Conservation (phyloP, 1,140 invertebrate genomes). For the Potamilus streckersoni region DNA sequence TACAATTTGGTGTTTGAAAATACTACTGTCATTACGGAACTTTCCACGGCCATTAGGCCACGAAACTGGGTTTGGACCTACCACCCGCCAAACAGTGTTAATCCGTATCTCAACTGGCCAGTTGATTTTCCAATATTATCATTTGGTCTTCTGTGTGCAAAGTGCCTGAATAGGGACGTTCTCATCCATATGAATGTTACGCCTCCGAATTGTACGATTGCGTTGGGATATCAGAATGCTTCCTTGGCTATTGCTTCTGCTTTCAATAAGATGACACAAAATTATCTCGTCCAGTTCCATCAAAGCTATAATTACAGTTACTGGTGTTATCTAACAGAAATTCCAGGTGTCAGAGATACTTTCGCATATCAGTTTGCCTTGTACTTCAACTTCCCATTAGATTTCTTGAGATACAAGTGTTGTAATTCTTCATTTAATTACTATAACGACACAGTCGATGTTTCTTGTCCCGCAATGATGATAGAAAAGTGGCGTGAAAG, state of each 20-base stretch:
- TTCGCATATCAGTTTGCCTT: constrained; percentile 8
- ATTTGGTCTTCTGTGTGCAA: constrained; percentile 22
- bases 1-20: no score
- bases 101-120: constrained; percentile 23
- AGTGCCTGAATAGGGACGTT: not conserved
- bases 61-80: constrained; percentile 19
- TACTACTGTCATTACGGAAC: no score
- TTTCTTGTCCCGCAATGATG: not conserved
- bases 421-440: not conserved
- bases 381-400: constrained; percentile 12
- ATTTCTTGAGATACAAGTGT: constrained; percentile 14
- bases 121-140: constrained; percentile 21
- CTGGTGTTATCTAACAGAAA: constrained; percentile 15
- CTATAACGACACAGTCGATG: not conserved
- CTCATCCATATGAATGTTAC: not conserved
- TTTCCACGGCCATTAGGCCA: constrained; percentile 3
- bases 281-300: constrained; percentile 3
- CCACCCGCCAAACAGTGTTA: not conserved
- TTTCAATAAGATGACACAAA: constrained; percentile 9
- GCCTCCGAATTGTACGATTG: constrained; percentile 6
- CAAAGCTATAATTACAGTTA: constrained; percentile 8
- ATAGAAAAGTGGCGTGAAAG: not conserved
- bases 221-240: constrained; percentile 3
- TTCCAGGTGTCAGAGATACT: constrained; percentile 16
- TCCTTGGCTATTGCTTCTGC: constrained; percentile 3